phyloP scores from a whole-genome alignment of 37 sponge, comb jelly and placozoan genomes.

The Halisarca cf. caerulea region DNA sequence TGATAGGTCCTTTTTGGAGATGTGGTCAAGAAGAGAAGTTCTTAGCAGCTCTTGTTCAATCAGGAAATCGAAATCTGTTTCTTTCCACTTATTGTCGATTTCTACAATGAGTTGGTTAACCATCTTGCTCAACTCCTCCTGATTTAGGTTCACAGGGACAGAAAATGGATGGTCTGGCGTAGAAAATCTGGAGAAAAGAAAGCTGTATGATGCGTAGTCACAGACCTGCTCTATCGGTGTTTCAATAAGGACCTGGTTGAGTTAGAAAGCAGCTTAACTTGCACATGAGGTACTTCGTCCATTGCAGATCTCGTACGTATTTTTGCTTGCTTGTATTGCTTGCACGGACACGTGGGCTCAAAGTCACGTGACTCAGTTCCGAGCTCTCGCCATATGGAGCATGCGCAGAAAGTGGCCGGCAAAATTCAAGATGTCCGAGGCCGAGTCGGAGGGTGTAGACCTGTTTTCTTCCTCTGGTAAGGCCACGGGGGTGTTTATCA shows the following conservation, averaged over 20 bases:
- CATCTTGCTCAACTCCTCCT: constrained; percentile 44
- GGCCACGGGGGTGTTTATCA: neutral
- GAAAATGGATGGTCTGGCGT: constrained; percentile 67
- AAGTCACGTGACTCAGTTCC: neutral
- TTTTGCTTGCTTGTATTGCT: neutral
- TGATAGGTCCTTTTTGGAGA: constrained; percentile 20
- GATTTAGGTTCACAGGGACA: constrained; percentile 46
- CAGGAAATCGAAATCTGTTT: constrained; percentile 70
- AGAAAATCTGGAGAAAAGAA: constrained; percentile 44
- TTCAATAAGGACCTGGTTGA: neutral
- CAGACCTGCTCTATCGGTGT: neutral
- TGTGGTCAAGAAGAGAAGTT: constrained; percentile 35
- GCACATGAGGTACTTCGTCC: constrained; percentile 39
- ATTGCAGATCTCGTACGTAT: too few species aligned
- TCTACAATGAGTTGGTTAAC: constrained; percentile 46
- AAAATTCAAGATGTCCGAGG: constrained; percentile 22
- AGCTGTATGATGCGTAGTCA: neutral
- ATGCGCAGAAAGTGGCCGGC: constrained; percentile 55
- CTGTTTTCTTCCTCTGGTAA: neutral
- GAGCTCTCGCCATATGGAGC: constrained; percentile 16
- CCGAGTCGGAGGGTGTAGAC: neutral
- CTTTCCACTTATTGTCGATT: neutral
- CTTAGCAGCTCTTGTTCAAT: constrained; percentile 60
- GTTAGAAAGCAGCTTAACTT: constrained; percentile 33
- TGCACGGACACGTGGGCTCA: neutral